Base-by-base conservation (phyloP, 1,140 invertebrate species). In the Trialeurodes vaporariorum region DNA sequence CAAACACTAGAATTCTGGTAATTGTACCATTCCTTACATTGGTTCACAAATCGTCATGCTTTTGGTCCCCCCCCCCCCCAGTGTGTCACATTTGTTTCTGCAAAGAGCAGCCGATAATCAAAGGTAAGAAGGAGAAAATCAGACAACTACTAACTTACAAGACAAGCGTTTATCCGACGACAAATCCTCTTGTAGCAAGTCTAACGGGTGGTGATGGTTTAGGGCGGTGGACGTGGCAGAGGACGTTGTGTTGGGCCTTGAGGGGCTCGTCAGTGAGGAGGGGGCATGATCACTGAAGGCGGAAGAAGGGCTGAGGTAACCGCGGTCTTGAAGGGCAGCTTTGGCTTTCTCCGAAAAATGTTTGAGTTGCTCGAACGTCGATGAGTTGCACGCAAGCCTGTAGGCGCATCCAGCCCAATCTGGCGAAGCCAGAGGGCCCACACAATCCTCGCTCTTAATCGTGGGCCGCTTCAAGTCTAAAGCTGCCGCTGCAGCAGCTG, bases 301-400 rank as follows among this genome's bases (percentile, higher is more conserved):
- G 25, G 69, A 69, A 1, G 72, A 70, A 1, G 70, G 70, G 34
- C 67, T 58, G 49, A 70, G 71, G 59, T 64, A 66, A 12, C 69
- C 78, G 21, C 80, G 75, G 68, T 82, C 81, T 62, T 80, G 81
- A n/a, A 92, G 78, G 0, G 89, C 91, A 9, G 91, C 90, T 75
- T 93, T 93, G 13, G 91, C 90, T 76, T 92, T 92, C 75, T 92
- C 90, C 25, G 92, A 90, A 72, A 89, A 91, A 74, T 93, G 90
- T 73, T 92, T 93, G 23, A 92, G 81, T 75, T 92, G 90, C 75
- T 92, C 90, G 80, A 92, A 92, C 17, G 91, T 92, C 69, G 86
- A 87, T 67, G 87, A 86, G 76, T 87, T 86, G 72, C 81, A 82
- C 13, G 77, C 76, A 66, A 90, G 86, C 61, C 67, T 24, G 61